Percentiles rank a stretch among this genome's conserved stretches.
Conservation (phyloP, 2,888 invertebrate genomes). For the Clusia tigrina region DNA sequence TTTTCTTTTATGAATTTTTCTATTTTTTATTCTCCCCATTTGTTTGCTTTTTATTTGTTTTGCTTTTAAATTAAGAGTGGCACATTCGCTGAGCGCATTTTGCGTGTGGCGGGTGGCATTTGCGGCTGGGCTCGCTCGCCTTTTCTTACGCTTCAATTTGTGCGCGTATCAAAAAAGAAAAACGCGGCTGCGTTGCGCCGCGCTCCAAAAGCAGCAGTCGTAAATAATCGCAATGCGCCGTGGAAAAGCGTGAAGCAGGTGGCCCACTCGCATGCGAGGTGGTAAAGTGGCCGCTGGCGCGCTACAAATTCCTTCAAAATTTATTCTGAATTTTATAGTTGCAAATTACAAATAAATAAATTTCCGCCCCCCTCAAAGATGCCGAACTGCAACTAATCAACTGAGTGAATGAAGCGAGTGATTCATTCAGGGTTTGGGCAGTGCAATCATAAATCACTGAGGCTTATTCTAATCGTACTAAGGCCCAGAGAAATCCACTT, state of each 20-base stretch:
- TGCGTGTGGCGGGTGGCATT: neutral
- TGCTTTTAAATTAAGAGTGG: constrained; percentile 9
- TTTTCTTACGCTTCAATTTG: neutral
- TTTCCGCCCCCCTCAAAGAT: too few relatives aligned
- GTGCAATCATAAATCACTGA: too few relatives aligned
- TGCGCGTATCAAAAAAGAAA: neutral
- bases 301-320: too few relatives aligned
- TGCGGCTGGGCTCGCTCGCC: neutral
- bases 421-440: too few relatives aligned
- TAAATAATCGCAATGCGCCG: constrained; percentile 21
- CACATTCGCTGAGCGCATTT: constrained; percentile 14
- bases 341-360: too few relatives aligned
- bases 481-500: too few relatives aligned
- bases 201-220: constrained; percentile 9
- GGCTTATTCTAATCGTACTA: too few relatives aligned
- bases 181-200: neutral
- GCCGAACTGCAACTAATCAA: too few relatives aligned
- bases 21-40: neutral
- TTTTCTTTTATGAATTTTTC: constrained; percentile 1
- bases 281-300: too few relatives aligned
- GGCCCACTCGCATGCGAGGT: too few relatives aligned
- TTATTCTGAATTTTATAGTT: too few relatives aligned
- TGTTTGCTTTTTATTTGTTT: neutral
- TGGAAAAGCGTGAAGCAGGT: constrained; percentile 28
- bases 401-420: too few relatives aligned